phyloP scores from a whole-genome alignment of 1,140 invertebrate species.

The Anadara kagoshimensis region DNA sequence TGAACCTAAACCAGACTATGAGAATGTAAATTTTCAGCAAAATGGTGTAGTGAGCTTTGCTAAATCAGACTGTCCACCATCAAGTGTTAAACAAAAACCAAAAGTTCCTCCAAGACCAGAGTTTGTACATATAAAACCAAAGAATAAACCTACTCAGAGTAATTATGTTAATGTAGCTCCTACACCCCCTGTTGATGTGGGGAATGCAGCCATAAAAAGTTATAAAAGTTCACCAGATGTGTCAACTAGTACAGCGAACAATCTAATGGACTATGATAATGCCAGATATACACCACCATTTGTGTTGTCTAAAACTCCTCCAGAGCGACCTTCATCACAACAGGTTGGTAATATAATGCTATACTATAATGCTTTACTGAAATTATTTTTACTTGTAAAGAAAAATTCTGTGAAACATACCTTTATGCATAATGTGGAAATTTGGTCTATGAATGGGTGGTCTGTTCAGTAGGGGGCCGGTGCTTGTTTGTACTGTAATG shows the following conservation, averaged over 20 bases:
- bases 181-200: not conserved
- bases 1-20: constrained; percentile 2
- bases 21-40: constrained; percentile 8
- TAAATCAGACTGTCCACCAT: not conserved
- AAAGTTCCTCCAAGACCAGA: constrained; percentile 13
- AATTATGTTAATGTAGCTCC: constrained; percentile 34
- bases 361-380: too few relatives aligned
- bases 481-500: too few relatives aligned
- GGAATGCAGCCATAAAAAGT: not conserved
- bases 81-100: constrained; percentile 4
- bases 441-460: too few relatives aligned
- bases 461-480: too few relatives aligned
- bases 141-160: not conserved
- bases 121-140: constrained; percentile 2
- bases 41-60: not conserved
- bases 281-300: constrained; percentile 6
- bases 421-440: too few relatives aligned
- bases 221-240: constrained; percentile 13
- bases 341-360: constrained; percentile 29
- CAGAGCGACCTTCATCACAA: constrained; percentile 41
- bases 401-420: too few relatives aligned
- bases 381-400: too few relatives aligned
- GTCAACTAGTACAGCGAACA: constrained; percentile 3
- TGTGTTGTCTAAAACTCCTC: constrained; percentile 34
- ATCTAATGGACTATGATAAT: constrained; percentile 9